Conservation (phyloP, 2,888 invertebrate species). For the Lepidochitona cinerea region DNA sequence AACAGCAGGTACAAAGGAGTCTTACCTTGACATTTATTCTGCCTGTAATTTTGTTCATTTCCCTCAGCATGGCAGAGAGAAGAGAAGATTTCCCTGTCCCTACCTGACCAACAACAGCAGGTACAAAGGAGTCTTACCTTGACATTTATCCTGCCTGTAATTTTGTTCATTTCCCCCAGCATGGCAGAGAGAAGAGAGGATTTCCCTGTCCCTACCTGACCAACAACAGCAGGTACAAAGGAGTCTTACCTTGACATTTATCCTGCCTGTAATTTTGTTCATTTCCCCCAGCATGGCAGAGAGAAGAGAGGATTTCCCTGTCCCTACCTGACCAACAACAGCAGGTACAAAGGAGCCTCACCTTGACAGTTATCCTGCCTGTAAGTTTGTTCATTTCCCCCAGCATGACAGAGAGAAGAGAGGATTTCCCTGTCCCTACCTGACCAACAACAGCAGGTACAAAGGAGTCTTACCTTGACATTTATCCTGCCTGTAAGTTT, state of each 20-base stretch:
- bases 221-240: too few species aligned
- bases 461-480: conserved; percentile 59
- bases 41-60: too few species aligned
- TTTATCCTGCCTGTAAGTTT: conserved; percentile 57
- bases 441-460: background rate
- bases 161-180: too few species aligned
- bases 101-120: too few species aligned
- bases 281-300: conserved; percentile 67
- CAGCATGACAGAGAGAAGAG: background rate
- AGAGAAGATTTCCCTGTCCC: too few species aligned
- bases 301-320: conserved; percentile 66
- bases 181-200: too few species aligned
- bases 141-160: too few species aligned
- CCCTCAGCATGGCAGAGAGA: too few species aligned
- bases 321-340: conserved; percentile 66
- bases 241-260: conserved; percentile 59
- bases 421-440: background rate
- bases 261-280: conserved; percentile 56
- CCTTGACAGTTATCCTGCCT: background rate
- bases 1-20: conserved; percentile 29
- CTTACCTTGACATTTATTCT: background rate
- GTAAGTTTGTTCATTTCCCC: conserved; percentile 4
- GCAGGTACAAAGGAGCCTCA: too few species aligned
- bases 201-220: too few species aligned
- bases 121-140: too few species aligned